Base-by-base conservation (phyloP, 2,888 invertebrate genomes). In the Odontocerum albicorne region DNA sequence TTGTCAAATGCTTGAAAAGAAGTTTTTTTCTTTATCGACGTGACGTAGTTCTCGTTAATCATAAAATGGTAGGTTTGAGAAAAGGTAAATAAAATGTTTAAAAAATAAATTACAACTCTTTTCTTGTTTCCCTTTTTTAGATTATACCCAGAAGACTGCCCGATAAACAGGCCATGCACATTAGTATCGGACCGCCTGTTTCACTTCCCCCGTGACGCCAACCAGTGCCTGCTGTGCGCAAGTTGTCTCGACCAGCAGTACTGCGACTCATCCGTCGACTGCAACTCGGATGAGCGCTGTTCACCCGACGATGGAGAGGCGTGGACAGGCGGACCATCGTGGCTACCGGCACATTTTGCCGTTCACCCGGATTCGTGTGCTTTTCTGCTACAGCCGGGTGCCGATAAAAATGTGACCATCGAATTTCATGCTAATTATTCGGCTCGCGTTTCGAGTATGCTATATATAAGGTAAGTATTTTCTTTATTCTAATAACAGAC, bases 321-420 rank as follows among this genome's bases (percentile, higher is more conserved):
- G 2, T 10, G 10, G 2, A 32, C 12, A 31, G 17, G 40, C 33
- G 32, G 35, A 17, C 61, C 17, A 19, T 51, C 55, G 59, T 55
- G 55, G 62, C 60, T 64, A 63, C 45, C 57, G 31, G 38, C 42
- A 12, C 56, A 31, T 49, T 38, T 55, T 38, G 40, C 51, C 49
- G 43, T 55, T 10, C 58, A 59, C 36, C 59, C 61, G 8, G 57
- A 61, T 4, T 50, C 59, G 74, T 62, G 49, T 20, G 33, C 55
- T 63, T 67, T 73, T 65, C 66, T 85, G 60, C 72, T 90, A 65
- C 72, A 74, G 62, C 85, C 88, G 13, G 80, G 75, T 45, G 80
- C 79, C 12, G 74, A 74, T 64, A 64, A 75, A 20, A 77, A 76
- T 52, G 65, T 82, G 3, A 66, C 67, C 47, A 64, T 84, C 3